Percentiles rank a stretch among this genome's conserved stretches.
Conservation (phyloP, 2,888 invertebrate species). For the Entomobrya multifasciata region DNA sequence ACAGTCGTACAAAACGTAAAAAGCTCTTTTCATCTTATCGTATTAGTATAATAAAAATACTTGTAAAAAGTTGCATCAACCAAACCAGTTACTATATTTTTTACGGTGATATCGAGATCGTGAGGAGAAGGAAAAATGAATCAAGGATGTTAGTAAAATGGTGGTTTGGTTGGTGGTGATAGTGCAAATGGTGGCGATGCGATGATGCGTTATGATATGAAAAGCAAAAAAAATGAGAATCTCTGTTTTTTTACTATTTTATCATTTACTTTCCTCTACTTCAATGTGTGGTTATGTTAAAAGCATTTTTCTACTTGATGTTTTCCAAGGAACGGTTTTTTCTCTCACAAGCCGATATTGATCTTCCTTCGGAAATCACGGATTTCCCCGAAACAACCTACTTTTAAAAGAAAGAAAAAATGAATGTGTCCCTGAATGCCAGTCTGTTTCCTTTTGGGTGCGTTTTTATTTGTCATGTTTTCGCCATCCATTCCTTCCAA, state of each 20-base stretch:
- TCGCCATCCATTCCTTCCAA: no score
- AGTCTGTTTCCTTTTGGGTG: no score
- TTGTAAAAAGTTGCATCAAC: no score
- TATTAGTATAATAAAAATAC: background rate
- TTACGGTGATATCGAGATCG: no score
- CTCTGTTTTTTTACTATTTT: background rate
- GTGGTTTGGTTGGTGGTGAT: background rate
- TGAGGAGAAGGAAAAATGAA: no score
- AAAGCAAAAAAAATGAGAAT: background rate
- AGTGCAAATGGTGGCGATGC: background rate
- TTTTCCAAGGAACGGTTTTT: background rate
- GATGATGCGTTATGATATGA: background rate
- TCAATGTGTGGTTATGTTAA: background rate
- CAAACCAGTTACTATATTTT: no score
- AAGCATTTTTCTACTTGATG: background rate
- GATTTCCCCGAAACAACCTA: conserved; percentile 66
- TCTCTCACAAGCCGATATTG: conserved; percentile 65
- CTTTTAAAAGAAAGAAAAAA: no score
- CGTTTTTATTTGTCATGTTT: background rate
- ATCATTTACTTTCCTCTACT: background rate
- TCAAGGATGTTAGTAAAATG: background rate
- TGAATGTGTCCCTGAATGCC: no score
- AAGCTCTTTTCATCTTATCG: conserved; percentile 3
- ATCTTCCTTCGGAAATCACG: conserved; percentile 74
- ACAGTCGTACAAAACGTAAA: background rate